Base-by-base conservation (phyloP, 2,888 invertebrate genomes). In the Adelognathus sp. region DNA sequence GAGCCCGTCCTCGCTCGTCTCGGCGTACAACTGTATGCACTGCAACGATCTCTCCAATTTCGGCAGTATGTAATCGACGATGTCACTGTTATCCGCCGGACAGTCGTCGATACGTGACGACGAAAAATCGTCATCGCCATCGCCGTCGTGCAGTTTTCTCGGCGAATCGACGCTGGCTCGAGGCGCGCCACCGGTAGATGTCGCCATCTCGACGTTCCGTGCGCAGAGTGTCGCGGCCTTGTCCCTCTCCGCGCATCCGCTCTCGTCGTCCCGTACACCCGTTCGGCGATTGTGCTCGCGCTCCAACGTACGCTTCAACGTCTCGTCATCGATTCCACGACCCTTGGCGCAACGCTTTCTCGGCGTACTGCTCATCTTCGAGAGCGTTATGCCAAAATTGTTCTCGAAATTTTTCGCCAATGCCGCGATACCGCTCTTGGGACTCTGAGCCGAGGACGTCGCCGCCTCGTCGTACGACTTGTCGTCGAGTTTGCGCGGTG, bases 271-370 rank as follows among this genome's bases (percentile, higher is more conserved):
- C 1, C 21, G 11, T 1, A 1, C 27, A 9, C 4, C 39, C 1
- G 31, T 31, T 41, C 79, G 71, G 56, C 76, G 76, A 21, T 41
- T 18, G 21, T 75, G 76, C 3, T 78, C 80, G 11, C 71, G 75
- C 5, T 80, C 66, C 16, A 83, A 27, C 7, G 66, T 71, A 21
- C 31, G 33, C 18, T 76, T 70, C 3, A 80, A 18, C 6, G 66
- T 58, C 6, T 80, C 78, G 44, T 81, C 71, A 46, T 79, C 60
- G 1, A 79, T 33, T 1, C 29, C 41, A 2, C n/a, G 41, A 41
- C 54, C 66, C 29, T 21, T n/a, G n/a, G n/a, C n/a, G n/a, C n/a
- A n/a, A n/a, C n/a, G n/a, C n/a, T n/a, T n/a, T n/a, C n/a, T 74
- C 0, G 50, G 9, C 7, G 72, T 27, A 5, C 76, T 58, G 39